These are phyloP conservation scores for Lysiphlebus fabarum DNA, from an alignment of 1,140 invertebrate species.

Conservation along the genomic window DNA sequence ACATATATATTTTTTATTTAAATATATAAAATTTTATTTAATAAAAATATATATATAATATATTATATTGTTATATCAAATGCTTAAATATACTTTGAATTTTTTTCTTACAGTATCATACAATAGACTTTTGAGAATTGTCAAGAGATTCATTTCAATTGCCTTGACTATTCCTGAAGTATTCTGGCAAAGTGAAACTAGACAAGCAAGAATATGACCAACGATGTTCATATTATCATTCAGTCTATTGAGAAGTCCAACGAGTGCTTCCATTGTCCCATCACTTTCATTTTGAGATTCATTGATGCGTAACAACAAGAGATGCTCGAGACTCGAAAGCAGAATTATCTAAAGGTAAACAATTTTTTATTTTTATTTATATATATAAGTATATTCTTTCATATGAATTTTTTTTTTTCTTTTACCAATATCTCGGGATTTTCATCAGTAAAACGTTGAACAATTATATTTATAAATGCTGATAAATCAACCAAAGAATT, in stretches of 20 bases:
- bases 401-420: not conserved
- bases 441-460: slow-evolving; percentile 23
- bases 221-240: slow-evolving; percentile 28
- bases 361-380: not conserved
- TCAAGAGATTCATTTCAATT: slow-evolving; percentile 27
- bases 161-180: slow-evolving; percentile 28
- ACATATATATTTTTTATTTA: no score
- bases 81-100: no score
- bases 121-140: slow-evolving; percentile 26
- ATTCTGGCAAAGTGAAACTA: slow-evolving; percentile 33
- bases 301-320: slow-evolving; percentile 27
- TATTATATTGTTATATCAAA: no score
- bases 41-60: no score
- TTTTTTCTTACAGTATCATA: slow-evolving; percentile 27
- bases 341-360: slow-evolving; percentile 27
- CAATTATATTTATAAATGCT: slow-evolving; percentile 29
- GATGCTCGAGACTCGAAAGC: slow-evolving; percentile 30
- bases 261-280: slow-evolving; percentile 29
- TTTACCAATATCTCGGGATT: slow-evolving; percentile 30
- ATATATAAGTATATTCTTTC: slow-evolving; percentile 1
- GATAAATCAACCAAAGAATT: slow-evolving; percentile 21
- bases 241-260: slow-evolving; percentile 27
- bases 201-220: slow-evolving; percentile 26
- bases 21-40: no score
- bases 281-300: slow-evolving; percentile 25